Percentiles rank a stretch among this genome's conserved stretches.
Conservation (phyloP, 1,140 invertebrate genomes). For the Tetragonula clypearis region DNA sequence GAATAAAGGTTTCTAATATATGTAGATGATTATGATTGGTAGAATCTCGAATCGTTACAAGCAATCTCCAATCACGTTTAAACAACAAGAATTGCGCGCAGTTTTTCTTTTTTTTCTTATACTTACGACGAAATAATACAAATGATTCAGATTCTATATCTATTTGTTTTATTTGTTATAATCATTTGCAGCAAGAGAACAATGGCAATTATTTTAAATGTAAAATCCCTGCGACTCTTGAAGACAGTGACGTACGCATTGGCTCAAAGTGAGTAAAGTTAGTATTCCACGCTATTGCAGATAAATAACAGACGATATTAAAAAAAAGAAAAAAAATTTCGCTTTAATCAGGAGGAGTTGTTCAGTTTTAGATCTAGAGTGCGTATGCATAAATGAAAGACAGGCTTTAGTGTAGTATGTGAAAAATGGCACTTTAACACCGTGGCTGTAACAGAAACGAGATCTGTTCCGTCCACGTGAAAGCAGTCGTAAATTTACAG, state of each 20-base stretch:
- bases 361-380: not conserved
- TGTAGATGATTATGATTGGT: constrained; percentile 39
- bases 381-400: constrained; percentile 1
- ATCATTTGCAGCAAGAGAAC: not conserved
- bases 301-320: not conserved
- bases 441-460: constrained; percentile 41
- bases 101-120: not conserved
- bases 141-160: not conserved
- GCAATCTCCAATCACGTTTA: constrained; percentile 37
- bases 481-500: constrained; percentile 45
- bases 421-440: constrained; percentile 37
- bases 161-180: not conserved
- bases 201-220: not conserved
- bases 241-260: not conserved
- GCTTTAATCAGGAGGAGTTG: not conserved
- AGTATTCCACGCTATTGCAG: not conserved
- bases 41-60: constrained; percentile 38
- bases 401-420: not conserved
- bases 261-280: not conserved
- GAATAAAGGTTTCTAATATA: constrained; percentile 16
- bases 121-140: not conserved
- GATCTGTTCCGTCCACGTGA: constrained; percentile 58
- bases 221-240: not conserved
- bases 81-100: not conserved
- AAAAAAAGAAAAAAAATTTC: not conserved